A percentile compares a stretch with the other conserved stretches of the same genome.
These are phyloP conservation scores for Rhimphoctona megacephalus DNA, from an alignment of 2,888 invertebrate genomes.

Conservation along the genomic window DNA sequence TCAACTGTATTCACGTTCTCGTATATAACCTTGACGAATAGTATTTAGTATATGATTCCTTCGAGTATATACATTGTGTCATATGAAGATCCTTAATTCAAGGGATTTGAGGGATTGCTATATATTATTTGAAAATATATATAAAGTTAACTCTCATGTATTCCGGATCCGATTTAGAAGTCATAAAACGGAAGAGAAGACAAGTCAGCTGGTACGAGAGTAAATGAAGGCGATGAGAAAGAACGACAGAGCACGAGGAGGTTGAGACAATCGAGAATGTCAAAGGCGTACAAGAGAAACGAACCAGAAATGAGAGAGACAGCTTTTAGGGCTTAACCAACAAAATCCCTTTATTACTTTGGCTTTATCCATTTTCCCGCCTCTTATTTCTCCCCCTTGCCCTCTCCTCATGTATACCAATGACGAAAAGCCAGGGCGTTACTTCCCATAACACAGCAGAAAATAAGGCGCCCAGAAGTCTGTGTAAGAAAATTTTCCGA, in stretches of 20 bases:
- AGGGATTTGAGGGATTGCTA: constrained; percentile 31
- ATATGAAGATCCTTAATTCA: constrained; percentile 21
- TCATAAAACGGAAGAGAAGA: constrained; percentile 48
- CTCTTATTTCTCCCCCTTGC: background rate
- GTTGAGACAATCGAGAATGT: constrained; percentile 19
- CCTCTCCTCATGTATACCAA: constrained; percentile 5
- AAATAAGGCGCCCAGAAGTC: constrained; percentile 40
- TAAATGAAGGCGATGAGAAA: constrained; percentile 48
- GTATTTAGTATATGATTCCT: constrained; percentile 39
- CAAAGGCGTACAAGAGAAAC: constrained; percentile 15
- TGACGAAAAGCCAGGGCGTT: constrained; percentile 24
- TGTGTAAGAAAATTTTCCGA: constrained; percentile 17
- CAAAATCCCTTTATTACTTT: constrained; percentile 46
- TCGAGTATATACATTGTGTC: constrained; percentile 13
- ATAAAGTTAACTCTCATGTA: background rate
- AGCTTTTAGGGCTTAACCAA: constrained; percentile 50
- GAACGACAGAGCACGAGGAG: constrained; percentile 4
- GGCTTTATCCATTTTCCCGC: constrained; percentile 10
- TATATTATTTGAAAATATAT: background rate
- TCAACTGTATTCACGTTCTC: constrained; percentile 38
- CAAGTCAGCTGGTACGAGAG: constrained; percentile 27
- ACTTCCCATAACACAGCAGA: constrained; percentile 13
- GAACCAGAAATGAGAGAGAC: constrained; percentile 52
- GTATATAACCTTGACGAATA: constrained; percentile 48
- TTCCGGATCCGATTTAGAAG: constrained; percentile 20